Conservation (phyloP, 2,888 invertebrate species). For the Teleiodes luculella region DNA sequence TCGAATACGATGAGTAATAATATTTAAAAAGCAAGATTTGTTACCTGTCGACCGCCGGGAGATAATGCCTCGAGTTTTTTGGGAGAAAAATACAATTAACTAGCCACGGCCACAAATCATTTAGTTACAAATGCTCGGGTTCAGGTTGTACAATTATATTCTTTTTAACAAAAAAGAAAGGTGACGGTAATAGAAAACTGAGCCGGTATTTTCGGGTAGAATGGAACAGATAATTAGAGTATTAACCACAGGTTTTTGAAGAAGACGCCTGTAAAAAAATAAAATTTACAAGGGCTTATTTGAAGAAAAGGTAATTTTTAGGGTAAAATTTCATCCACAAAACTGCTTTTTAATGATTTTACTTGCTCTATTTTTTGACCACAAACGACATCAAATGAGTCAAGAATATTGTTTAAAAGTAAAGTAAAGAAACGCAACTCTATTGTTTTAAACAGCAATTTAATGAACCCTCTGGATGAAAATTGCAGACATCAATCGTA, state of each 20-base stretch:
- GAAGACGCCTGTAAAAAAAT: constrained; percentile 20
- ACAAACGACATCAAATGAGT: neutral
- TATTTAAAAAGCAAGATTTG: constrained; percentile 78
- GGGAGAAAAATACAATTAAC: constrained; percentile 75
- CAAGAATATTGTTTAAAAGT: neutral
- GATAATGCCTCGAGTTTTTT: constrained; percentile 71
- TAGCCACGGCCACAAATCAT: constrained; percentile 68
- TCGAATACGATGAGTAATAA: constrained; percentile 78
- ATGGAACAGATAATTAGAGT: constrained; percentile 52
- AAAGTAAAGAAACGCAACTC: constrained; percentile 24
- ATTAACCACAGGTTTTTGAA: constrained; percentile 37
- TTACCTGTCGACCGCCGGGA: constrained; percentile 74
- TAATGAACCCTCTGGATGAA: constrained; percentile 40
- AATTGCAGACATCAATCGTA: constrained; percentile 46
- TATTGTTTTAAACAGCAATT: constrained; percentile 56
- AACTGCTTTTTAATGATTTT: neutral
- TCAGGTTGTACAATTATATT: constrained; percentile 72
- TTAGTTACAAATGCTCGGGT: constrained; percentile 53
- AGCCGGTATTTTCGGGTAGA: constrained; percentile 40
- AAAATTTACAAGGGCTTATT: neutral
- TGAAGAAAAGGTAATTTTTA: neutral
- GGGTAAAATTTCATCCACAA: constrained; percentile 6
- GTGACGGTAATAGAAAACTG: constrained; percentile 55
- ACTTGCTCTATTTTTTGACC: neutral
- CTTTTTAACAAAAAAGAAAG: constrained; percentile 51